Conservation (phyloP, 2,797 vertebrate genomes). For the Mergus octosetaceus region DNA sequence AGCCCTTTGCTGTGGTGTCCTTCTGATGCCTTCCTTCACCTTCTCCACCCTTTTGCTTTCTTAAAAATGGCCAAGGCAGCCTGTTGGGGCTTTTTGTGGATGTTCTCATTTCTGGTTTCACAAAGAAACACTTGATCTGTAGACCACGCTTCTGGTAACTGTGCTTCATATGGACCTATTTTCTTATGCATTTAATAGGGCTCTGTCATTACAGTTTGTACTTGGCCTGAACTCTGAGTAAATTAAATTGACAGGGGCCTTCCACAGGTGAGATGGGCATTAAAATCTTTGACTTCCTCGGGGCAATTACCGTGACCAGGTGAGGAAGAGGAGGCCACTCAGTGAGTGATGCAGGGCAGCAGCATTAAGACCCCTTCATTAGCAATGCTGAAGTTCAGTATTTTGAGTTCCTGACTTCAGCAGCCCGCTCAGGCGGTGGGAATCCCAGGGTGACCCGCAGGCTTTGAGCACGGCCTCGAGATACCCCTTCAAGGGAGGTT, state of each 20-base stretch:
- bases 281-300: slow-evolving; percentile 10
- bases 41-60: not conserved
- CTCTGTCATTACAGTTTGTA: slow-evolving; percentile 14
- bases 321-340: slow-evolving; percentile 21
- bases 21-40: not conserved
- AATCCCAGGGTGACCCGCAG: not conserved
- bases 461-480: slow-evolving; percentile 39
- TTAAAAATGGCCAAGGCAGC: not conserved
- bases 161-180: not conserved
- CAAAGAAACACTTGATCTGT: slow-evolving; percentile 3
- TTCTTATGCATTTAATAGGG: slow-evolving; percentile 45
- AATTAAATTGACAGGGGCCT: not conserved
- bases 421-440: not conserved
- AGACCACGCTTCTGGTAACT: not conserved
- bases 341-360: not conserved
- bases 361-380: not conserved
- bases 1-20: not conserved
- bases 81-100: not conserved
- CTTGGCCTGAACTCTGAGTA: slow-evolving; percentile 12
- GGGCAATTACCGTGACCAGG: slow-evolving; percentile 29
- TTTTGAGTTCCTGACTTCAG: slow-evolving; percentile 15
- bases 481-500: slow-evolving; percentile 36
- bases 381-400: not conserved
- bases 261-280: not conserved
- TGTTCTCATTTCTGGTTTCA: not conserved